Percentiles rank a stretch among this genome's conserved stretches.
These are phyloP conservation scores for Syritta pipiens DNA, from an alignment of 2,888 invertebrate species.

Conservation along the genomic window DNA sequence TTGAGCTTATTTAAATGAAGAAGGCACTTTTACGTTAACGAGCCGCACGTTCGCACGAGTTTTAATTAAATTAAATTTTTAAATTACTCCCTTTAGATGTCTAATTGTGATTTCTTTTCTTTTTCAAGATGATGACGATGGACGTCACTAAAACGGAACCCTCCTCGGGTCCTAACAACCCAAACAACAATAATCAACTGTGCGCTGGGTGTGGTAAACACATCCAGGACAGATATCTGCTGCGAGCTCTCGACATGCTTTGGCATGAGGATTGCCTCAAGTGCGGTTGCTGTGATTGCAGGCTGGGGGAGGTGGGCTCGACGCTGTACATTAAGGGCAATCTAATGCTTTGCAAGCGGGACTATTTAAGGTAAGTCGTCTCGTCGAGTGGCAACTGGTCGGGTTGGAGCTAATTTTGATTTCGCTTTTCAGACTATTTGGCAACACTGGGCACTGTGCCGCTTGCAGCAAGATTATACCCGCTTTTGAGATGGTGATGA, in stretches of 20 bases:
- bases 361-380: slow-evolving; percentile 90
- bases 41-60: slow-evolving; percentile 27
- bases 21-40: slow-evolving; percentile 30
- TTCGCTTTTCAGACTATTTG: slow-evolving; percentile 86
- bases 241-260: slow-evolving; percentile 94
- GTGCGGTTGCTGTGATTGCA: slow-evolving; percentile 97
- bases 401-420: neutral
- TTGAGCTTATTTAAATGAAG: slow-evolving; percentile 53
- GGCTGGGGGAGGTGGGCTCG: slow-evolving; percentile 97
- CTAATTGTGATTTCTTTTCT: slow-evolving; percentile 41
- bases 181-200: slow-evolving; percentile 83
- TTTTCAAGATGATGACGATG: slow-evolving; percentile 87
- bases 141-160: slow-evolving; percentile 90
- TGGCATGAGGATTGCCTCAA: slow-evolving; percentile 99
- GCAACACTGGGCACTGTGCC: slow-evolving; percentile 97
- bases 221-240: slow-evolving; percentile 93
- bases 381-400: neutral
- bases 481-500: slow-evolving; percentile 99
- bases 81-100: slow-evolving; percentile 50
- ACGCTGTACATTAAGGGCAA: slow-evolving; percentile 97
- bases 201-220: slow-evolving; percentile 97
- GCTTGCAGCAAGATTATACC: slow-evolving; percentile 99
- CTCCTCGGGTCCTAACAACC: slow-evolving; percentile 79
- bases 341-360: slow-evolving; percentile 95
- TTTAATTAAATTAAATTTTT: too few species aligned